Conservation (phyloP, 2,797 vertebrate species). For the Melopsittacus undulatus region DNA sequence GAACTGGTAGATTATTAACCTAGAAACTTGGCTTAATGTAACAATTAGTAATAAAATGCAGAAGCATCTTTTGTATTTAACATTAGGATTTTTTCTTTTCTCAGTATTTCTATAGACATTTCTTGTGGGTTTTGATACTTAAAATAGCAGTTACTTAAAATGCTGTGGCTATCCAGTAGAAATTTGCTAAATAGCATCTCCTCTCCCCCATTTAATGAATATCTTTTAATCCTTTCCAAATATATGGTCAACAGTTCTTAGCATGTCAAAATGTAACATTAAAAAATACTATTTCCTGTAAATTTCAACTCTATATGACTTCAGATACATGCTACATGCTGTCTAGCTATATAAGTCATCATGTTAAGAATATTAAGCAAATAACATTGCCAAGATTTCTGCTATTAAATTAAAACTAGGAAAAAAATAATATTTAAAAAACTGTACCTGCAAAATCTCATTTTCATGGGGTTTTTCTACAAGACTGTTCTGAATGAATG, state of each 20-base stretch:
- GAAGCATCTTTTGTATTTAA: neutral
- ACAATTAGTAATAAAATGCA: neutral
- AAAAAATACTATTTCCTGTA: neutral
- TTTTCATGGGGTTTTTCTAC: neutral
- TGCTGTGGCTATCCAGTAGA: neutral
- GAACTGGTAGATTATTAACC: neutral
- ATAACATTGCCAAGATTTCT: conserved; percentile 5
- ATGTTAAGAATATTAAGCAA: neutral
- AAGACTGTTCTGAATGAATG: neutral
- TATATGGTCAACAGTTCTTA: neutral
- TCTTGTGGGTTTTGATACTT: neutral
- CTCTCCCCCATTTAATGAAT: neutral
- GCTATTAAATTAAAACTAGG: neutral
- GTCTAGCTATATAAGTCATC: neutral
- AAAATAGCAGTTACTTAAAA: neutral
- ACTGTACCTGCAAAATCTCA: neutral
- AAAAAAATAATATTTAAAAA: neutral
- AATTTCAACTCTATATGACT: neutral
- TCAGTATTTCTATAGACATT: neutral
- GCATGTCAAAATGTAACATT: neutral
- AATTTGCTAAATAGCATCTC: neutral
- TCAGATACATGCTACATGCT: neutral
- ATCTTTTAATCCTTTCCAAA: neutral
- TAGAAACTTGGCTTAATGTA: neutral
- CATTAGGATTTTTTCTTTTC: neutral